Evolutionary conservation across 2,888 invertebrate genomes (phyloP), one percentile per base, ranked within the genome.

Genomic region (Heliconius ismenius): DNA sequence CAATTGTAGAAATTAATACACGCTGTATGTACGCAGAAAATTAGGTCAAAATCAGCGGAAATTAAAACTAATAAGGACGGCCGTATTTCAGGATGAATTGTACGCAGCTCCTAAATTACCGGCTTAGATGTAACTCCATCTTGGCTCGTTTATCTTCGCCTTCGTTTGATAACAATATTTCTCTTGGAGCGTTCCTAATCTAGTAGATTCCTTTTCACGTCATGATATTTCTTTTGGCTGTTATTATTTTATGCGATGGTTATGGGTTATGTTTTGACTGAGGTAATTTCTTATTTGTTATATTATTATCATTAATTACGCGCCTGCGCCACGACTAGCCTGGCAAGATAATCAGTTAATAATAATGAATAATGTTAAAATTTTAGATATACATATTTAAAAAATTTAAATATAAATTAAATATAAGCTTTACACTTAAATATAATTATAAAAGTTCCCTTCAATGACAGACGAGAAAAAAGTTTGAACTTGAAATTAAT

Each of bases 51-150:
- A 73, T 73, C 73, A 62, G 39, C 63, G 62, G 73, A 62, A 73
- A 73, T 73, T 62, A 73, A 73, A 73, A 62, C 24, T 64, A 54
- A 70, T 76, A 76, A 73, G 32, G 26, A 26, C 21, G 65, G 58
- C 60, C 76, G 75, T 64, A 64, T 72, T 76, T 76, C 76, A 73
- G 58, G 67, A 39, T 72, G 65, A 76, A 76, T 73, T 73, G 70
- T 73, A 43, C 63, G 73, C 65, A 75, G 75, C 75, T 73, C 76
- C 60, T 39, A 73, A 76, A 76, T 76, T 76, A 76, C 76, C 64
- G 58, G 76, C 65, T 76, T 76, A 76, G 72, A 73, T 76, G 43
- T 73, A 65, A 76, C 72, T 73, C 43, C 76, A 73, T 73, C 72
- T 73, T 60, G 65, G 11, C 76, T 60, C 76, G 65, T 73, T 76